These are phyloP conservation scores for Andrena cerasifolii DNA, from an alignment of 1,140 invertebrate species.

Conservation along the genomic window DNA sequence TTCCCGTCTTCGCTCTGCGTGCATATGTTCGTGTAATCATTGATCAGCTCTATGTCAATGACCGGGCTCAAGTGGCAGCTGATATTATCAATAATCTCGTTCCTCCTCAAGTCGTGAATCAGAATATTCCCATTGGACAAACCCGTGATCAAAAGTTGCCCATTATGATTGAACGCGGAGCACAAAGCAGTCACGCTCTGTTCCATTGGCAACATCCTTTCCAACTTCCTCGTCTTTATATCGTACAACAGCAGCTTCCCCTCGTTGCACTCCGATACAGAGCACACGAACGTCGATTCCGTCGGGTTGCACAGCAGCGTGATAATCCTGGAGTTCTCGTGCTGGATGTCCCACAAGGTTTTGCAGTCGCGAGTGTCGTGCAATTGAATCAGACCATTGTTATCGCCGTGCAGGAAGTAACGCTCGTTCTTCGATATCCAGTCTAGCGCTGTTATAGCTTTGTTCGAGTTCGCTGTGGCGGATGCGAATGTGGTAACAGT, in stretches of 20 bases:
- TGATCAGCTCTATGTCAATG: slow-evolving; percentile 83
- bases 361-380: slow-evolving; percentile 87
- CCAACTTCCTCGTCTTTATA: slow-evolving; percentile 85
- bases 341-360: slow-evolving; percentile 85
- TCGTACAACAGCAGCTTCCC: slow-evolving; percentile 85
- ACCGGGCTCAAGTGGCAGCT: slow-evolving; percentile 83
- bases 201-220: slow-evolving; percentile 81
- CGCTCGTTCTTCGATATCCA: slow-evolving; percentile 87
- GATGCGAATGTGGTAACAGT: slow-evolving; percentile 85
- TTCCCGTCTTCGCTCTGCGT: slow-evolving; percentile 84
- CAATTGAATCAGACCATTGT: slow-evolving; percentile 84
- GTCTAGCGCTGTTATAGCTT: slow-evolving; percentile 84
- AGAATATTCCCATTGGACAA: slow-evolving; percentile 85
- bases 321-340: slow-evolving; percentile 82
- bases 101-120: slow-evolving; percentile 84
- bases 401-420: slow-evolving; percentile 85
- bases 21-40: slow-evolving; percentile 84
- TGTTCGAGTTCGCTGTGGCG: slow-evolving; percentile 80
- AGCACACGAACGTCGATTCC: slow-evolving; percentile 85
- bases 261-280: slow-evolving; percentile 79
- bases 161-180: slow-evolving; percentile 86
- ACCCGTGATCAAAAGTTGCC: slow-evolving; percentile 86
- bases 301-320: slow-evolving; percentile 84
- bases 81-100: slow-evolving; percentile 84
- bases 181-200: slow-evolving; percentile 81